A percentile compares a stretch with the other conserved stretches of the same genome.
These are phyloP conservation scores for Reticulitermes lucifugus DNA, from an alignment of 2,888 invertebrate genomes.

Conservation along the genomic window DNA sequence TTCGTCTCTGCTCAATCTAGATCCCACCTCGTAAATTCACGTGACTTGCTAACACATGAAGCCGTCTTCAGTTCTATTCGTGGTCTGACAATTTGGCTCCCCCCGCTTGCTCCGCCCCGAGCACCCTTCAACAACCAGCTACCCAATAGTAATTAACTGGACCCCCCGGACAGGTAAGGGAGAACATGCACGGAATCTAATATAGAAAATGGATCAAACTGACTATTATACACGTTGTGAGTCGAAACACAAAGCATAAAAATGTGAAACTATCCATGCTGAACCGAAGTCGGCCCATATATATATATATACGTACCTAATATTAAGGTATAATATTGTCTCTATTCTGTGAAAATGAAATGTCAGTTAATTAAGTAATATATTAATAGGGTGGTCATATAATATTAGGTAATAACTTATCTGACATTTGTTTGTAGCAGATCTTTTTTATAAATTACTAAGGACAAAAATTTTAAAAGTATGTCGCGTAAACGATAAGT, in stretches of 20 bases:
- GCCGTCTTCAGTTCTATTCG: slow-evolving; percentile 42
- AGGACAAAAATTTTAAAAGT: too few relatives aligned
- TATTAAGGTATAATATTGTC: too few relatives aligned
- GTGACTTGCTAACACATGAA: slow-evolving; percentile 31
- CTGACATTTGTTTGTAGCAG: too few relatives aligned
- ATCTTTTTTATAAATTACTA: too few relatives aligned
- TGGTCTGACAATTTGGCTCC: slow-evolving; percentile 41
- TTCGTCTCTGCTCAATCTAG: slow-evolving; percentile 22
- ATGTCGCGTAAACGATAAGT: too few relatives aligned
- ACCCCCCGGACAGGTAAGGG: slow-evolving; percentile 40
- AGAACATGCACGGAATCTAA: slow-evolving; percentile 22
- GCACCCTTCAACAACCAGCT: slow-evolving; percentile 55
- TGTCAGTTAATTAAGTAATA: background rate
- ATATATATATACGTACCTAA: too few relatives aligned
- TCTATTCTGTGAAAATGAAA: too few relatives aligned
- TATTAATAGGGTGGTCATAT: too few relatives aligned
- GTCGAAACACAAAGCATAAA: too few relatives aligned
- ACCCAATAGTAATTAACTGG: slow-evolving; percentile 65
- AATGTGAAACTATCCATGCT: too few relatives aligned
- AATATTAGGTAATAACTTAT: too few relatives aligned
- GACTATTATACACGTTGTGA: background rate
- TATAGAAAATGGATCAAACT: slow-evolving; percentile 31
- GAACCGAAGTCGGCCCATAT: too few relatives aligned
- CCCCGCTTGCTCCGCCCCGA: slow-evolving; percentile 38
- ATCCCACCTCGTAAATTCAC: slow-evolving; percentile 12